A percentile compares a stretch with the other conserved stretches of the same genome.
These are phyloP conservation scores for Oncorhynchus keta DNA, from an alignment of 2,113 vertebrate genomes.

Conservation along the genomic window DNA sequence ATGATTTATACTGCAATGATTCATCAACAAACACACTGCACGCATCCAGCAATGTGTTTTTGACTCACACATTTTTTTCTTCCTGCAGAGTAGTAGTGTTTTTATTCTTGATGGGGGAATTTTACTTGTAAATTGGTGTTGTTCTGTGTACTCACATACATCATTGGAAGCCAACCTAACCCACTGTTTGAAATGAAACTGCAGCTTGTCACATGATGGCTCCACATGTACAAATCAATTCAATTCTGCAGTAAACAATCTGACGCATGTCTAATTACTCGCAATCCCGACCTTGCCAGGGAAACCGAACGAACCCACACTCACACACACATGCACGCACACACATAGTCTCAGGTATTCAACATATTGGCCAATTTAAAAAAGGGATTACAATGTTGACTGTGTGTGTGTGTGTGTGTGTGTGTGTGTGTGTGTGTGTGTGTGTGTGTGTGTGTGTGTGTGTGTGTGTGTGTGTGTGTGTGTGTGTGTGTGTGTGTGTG, in stretches of 20 bases:
- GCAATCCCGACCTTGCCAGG: constrained; percentile 62
- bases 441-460: constrained; percentile 43
- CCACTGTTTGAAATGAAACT: constrained; percentile 25
- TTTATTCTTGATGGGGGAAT: constrained; percentile 8
- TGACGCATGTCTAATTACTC: constrained; percentile 63
- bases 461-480: constrained; percentile 31
- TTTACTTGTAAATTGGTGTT: constrained; percentile 21
- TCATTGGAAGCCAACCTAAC: not conserved
- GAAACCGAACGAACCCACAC: constrained; percentile 8
- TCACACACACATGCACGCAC: constrained; percentile 30
- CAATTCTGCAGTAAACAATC: constrained; percentile 65
- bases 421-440: constrained; percentile 41
- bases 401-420: constrained; percentile 39
- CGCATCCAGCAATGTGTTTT: constrained; percentile 24
- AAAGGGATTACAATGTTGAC: constrained; percentile 63
- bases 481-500: constrained; percentile 42
- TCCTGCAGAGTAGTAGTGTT: not conserved
- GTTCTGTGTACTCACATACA: constrained; percentile 14
- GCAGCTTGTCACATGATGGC: constrained; percentile 25
- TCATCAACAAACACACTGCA: constrained; percentile 38
- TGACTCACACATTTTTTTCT: not conserved
- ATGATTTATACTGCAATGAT: constrained; percentile 65
- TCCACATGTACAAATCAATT: constrained; percentile 67
- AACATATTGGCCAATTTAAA: constrained; percentile 65
- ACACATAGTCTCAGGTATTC: constrained; percentile 63